Conservation (phyloP, 2,113 vertebrate species). For the Lepus europaeus region DNA sequence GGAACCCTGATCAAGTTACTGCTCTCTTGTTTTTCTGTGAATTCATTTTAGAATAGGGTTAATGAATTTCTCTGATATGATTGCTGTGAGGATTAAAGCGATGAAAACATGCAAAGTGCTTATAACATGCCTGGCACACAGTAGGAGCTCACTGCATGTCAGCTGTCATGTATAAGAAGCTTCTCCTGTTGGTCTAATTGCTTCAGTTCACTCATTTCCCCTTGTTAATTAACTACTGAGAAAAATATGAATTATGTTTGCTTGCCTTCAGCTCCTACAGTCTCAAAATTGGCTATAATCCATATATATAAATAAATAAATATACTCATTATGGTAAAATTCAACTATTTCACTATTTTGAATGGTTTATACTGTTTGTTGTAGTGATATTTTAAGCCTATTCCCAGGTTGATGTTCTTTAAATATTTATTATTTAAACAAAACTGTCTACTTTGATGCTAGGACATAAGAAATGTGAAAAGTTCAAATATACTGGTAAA, state of each 20-base stretch:
- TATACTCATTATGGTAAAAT: background rate
- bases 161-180: background rate
- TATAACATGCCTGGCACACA: background rate
- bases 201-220: background rate
- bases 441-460: slow-evolving; percentile 42
- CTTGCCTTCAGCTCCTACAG: background rate
- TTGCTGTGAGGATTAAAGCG: background rate
- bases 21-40: background rate
- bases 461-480: background rate
- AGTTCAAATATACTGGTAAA: slow-evolving; percentile 55
- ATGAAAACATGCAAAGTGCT: background rate
- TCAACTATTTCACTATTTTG: background rate
- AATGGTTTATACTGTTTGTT: slow-evolving; percentile 11
- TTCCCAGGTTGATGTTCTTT: background rate
- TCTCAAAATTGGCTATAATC: background rate
- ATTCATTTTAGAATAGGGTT: background rate
- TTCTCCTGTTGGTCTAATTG: background rate
- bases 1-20: background rate
- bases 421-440: slow-evolving; percentile 43
- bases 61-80: background rate
- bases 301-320: background rate
- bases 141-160: background rate
- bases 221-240: background rate
- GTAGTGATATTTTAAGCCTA: background rate
- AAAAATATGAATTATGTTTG: slow-evolving; percentile 4